phyloP scores from a whole-genome alignment of 2,113 vertebrate species.

The Xenotilapia longispinis region DNA sequence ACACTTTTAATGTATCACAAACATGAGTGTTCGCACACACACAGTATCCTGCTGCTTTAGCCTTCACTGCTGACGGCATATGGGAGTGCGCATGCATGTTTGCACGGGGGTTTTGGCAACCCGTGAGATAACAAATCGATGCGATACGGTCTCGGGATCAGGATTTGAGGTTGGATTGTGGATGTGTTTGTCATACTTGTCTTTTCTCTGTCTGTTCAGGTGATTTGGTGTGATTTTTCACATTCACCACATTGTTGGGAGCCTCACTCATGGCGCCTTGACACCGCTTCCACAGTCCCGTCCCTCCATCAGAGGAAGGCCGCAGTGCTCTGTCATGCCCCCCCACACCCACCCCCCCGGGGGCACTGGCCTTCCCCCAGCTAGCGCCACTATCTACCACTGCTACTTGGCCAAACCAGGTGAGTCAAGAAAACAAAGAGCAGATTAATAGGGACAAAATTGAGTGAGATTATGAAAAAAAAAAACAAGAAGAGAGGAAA shows the following conservation, averaged over 20 bases:
- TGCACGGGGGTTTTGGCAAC: not conserved
- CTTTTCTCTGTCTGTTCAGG: slow-evolving; percentile 9
- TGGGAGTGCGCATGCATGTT: not conserved
- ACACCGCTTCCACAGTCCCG: slow-evolving; percentile 26
- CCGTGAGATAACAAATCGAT: not conserved
- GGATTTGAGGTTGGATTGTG: not conserved
- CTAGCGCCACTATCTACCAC: not conserved
- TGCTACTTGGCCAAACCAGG: slow-evolving; percentile 39
- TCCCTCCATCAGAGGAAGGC: slow-evolving; percentile 56
- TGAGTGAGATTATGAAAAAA: not conserved
- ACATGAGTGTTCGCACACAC: not conserved
- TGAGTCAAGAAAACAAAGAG: slow-evolving; percentile 30
- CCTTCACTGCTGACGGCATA: not conserved
- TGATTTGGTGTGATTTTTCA: not conserved
- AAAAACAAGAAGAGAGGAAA: not conserved
- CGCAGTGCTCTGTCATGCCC: slow-evolving; percentile 49
- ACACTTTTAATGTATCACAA: not conserved
- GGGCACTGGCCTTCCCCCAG: slow-evolving; percentile 23
- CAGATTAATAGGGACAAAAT: not conserved
- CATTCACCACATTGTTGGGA: slow-evolving; percentile 26
- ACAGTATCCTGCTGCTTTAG: not conserved
- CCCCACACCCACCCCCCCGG: slow-evolving; percentile 39
- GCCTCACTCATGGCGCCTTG: slow-evolving; percentile 62
- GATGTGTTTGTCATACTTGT: not conserved
- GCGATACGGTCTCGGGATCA: not conserved